Evolutionary conservation across 1,140 invertebrate species (phyloP).

Genomic region (Lepidurus couesii): DNA sequence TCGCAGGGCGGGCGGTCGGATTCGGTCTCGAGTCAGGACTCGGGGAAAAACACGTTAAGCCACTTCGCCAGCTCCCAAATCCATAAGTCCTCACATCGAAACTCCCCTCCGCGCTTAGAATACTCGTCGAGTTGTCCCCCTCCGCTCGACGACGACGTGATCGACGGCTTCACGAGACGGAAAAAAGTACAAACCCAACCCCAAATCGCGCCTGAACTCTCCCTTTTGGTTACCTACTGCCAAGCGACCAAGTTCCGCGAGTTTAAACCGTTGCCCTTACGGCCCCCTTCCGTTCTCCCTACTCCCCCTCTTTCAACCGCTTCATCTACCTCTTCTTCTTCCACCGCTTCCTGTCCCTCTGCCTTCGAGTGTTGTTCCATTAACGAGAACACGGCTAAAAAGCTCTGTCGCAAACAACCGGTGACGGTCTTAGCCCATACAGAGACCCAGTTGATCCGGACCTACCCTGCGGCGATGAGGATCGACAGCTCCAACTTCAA

Average conservation of each 20-base stretch:
- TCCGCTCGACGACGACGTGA: background rate
- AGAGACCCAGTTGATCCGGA: slow-evolving; percentile 80
- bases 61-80: background rate
- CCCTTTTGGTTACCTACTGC: slow-evolving; percentile 90
- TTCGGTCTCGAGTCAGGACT: background rate
- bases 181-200: slow-evolving; percentile 80
- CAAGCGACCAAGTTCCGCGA: slow-evolving; percentile 90
- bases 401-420: slow-evolving; percentile 81
- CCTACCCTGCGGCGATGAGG: slow-evolving; percentile 83
- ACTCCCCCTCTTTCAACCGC: slow-evolving; percentile 31
- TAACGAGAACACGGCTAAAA: slow-evolving; percentile 85
- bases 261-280: slow-evolving; percentile 51
- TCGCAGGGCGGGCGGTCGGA: slow-evolving; percentile 30
- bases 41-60: background rate
- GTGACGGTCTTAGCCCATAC: slow-evolving; percentile 73
- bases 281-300: slow-evolving; percentile 51
- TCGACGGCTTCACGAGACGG: slow-evolving; percentile 58
- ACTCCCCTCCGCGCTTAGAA: background rate
- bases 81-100: background rate
- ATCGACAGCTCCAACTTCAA: slow-evolving; percentile 95
- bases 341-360: slow-evolving; percentile 42
- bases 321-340: slow-evolving; percentile 35
- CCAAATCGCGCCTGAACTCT: slow-evolving; percentile 87
- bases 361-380: slow-evolving; percentile 86
- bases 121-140: background rate